phyloP scores from a whole-genome alignment of 2,797 vertebrate species.

The Lepus townsendii region DNA sequence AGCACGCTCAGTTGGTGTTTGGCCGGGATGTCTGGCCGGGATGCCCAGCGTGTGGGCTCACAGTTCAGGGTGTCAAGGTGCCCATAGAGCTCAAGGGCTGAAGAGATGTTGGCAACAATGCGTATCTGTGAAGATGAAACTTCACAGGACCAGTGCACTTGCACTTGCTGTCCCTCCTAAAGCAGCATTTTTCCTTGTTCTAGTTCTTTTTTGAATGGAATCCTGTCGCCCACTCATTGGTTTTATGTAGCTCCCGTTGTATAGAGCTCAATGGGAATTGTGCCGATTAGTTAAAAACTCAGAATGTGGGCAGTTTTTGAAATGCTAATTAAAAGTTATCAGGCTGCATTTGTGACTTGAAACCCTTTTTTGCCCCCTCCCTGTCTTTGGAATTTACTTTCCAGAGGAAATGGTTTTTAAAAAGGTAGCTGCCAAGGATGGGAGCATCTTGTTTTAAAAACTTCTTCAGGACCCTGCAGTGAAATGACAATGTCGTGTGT shows the following conservation, averaged over 20 bases:
- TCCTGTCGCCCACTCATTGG: conserved; percentile 75
- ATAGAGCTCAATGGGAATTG: conserved; percentile 71
- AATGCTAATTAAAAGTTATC: conserved; percentile 77
- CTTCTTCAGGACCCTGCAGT: background rate
- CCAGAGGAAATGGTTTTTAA: conserved; percentile 38
- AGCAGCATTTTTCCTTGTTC: conserved; percentile 5
- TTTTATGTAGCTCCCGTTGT: conserved; percentile 80
- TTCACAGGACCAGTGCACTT: background rate
- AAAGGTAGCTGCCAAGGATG: conserved; percentile 23
- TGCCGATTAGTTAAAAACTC: conserved; percentile 82
- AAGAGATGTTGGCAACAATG: background rate
- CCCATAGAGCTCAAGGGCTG: background rate
- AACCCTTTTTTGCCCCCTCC: background rate
- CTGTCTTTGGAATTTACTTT: conserved; percentile 46
- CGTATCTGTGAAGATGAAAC: conserved; percentile 57
- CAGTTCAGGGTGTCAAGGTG: background rate
- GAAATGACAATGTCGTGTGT: background rate
- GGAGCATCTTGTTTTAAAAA: conserved; percentile 9
- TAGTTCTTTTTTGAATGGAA: conserved; percentile 79
- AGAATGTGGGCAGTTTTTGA: conserved; percentile 75
- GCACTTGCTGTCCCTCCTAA: conserved; percentile 36
- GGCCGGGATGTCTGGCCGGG: background rate
- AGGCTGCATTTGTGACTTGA: conserved; percentile 46
- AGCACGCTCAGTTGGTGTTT: background rate
- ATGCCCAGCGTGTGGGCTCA: background rate